These are phyloP conservation scores for Crotophaga sulcirostris DNA, from an alignment of 2,113 vertebrate species.

Conservation along the genomic window DNA sequence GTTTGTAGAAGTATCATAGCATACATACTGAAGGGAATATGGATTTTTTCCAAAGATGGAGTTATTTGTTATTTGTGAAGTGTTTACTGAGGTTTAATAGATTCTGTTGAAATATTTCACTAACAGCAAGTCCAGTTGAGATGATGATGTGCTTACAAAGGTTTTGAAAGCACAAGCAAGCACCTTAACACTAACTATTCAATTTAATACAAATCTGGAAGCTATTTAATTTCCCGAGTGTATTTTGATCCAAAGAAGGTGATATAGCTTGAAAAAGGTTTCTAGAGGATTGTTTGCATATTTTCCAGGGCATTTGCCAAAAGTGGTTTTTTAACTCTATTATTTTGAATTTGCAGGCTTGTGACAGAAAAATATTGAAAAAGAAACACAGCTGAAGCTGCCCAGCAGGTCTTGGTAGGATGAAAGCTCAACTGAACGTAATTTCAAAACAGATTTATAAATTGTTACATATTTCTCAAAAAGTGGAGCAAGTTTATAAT, in stretches of 20 bases:
- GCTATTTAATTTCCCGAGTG: background rate
- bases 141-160: background rate
- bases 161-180: background rate
- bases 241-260: background rate
- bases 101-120: background rate
- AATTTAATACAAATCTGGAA: background rate
- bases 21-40: background rate
- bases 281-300: background rate
- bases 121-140: background rate
- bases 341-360: background rate
- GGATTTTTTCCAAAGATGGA: background rate
- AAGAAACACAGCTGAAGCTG: background rate
- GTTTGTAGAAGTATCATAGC: background rate
- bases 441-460: background rate
- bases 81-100: constrained; percentile 9
- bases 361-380: background rate
- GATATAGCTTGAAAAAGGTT: background rate
- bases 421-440: background rate
- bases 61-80: background rate
- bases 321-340: background rate
- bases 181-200: background rate
- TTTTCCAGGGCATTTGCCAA: background rate
- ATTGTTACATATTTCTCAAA: background rate
- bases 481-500: background rate
- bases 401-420: background rate